Evolutionary conservation across 30 jellyfish, hydroid and myxozoan genomes (phyloP).

Genomic region (Morbakka virulenta): DNA sequence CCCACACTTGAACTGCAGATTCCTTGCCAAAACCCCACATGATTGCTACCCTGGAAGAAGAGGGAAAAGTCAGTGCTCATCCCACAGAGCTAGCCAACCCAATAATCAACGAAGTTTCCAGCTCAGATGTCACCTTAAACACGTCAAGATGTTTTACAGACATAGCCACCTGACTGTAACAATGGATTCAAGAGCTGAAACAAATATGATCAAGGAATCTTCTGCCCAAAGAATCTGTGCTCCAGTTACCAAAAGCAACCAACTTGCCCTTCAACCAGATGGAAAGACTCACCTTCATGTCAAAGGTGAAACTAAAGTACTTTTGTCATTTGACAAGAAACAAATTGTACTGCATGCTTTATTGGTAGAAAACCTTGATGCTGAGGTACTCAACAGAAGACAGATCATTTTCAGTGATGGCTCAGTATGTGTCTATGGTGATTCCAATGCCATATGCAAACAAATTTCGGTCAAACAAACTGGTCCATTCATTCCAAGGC

Average conservation of each 20-base stretch:
- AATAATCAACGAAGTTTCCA: neutral
- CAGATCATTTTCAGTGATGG: no score
- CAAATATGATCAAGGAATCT: no score
- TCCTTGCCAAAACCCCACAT: slow-evolving; percentile 6
- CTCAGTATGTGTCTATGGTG: no score
- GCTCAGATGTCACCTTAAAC: neutral
- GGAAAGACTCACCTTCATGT: neutral
- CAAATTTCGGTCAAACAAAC: no score
- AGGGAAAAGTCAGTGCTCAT: neutral
- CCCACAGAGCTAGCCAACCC: neutral
- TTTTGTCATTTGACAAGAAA: no score
- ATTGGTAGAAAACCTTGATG: no score
- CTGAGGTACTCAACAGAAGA: no score
- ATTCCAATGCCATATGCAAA: neutral
- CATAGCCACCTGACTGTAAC: neutral
- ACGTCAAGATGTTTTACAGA: neutral
- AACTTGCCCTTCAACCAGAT: neutral
- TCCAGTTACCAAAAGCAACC: neutral
- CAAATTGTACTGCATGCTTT: no score
- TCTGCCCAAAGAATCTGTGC: no score
- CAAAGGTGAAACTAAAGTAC: neutral
- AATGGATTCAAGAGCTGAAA: no score
- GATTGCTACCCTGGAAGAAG: neutral
- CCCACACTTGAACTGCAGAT: neutral
- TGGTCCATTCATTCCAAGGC: no score